Evolutionary conservation across 2,113 vertebrate genomes (phyloP).

Genomic region (Aldabrachelys gigantea): DNA sequence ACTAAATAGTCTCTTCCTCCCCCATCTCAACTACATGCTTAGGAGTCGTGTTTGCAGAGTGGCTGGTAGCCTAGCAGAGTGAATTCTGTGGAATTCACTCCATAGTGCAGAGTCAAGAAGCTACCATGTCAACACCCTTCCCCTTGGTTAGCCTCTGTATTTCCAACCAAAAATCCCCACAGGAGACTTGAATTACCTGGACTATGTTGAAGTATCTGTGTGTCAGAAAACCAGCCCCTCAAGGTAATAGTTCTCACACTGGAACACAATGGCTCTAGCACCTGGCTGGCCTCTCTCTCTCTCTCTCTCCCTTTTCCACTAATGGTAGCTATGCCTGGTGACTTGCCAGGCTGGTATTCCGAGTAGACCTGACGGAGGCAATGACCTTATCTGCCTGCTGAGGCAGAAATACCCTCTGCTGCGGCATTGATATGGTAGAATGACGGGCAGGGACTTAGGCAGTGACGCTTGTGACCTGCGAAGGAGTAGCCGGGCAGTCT

Average conservation of each 20-base stretch:
- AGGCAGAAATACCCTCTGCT: conserved; percentile 34
- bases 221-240: not conserved
- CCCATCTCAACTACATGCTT: not conserved
- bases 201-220: conserved; percentile 21
- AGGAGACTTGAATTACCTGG: conserved; percentile 73
- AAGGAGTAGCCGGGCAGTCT: conserved; percentile 52
- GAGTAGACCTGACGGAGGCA: not conserved
- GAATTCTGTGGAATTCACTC: not conserved
- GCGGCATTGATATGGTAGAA: not conserved
- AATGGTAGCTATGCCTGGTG: not conserved
- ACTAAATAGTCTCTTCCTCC: conserved; percentile 18
- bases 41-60: not conserved
- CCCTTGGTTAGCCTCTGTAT: conserved; percentile 46
- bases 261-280: conserved; percentile 61
- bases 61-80: conserved; percentile 6
- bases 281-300: conserved; percentile 40
- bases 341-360: conserved; percentile 8
- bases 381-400: not conserved
- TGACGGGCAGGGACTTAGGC: conserved; percentile 28
- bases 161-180: conserved; percentile 42
- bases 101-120: not conserved
- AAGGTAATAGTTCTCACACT: conserved; percentile 74
- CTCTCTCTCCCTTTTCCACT: conserved; percentile 30
- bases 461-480: conserved; percentile 15
- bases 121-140: not conserved